A percentile compares a stretch with the other conserved stretches of the same genome.
phyloP scores from a whole-genome alignment of 2,113 vertebrate genomes.

The Chionis minor region DNA sequence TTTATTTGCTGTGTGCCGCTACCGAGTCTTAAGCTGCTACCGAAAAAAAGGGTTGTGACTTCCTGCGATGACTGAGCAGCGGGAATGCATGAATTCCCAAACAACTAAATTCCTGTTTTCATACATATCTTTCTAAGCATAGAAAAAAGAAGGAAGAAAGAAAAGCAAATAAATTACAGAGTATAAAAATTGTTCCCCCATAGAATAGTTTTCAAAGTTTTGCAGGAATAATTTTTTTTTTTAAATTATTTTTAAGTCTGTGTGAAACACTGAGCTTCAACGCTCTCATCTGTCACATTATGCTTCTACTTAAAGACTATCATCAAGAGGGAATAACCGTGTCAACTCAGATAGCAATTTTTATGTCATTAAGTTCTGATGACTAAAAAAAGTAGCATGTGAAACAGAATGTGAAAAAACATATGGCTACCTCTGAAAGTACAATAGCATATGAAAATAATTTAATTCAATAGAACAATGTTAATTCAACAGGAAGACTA shows the following conservation, averaged over 20 bases:
- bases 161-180: slow-evolving; percentile 2
- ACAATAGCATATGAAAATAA: not conserved
- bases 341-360: slow-evolving; percentile 41
- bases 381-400: not conserved
- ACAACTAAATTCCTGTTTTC: slow-evolving; percentile 6
- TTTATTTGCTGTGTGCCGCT: not conserved
- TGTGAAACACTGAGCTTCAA: not conserved
- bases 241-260: not conserved
- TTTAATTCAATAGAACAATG: not conserved
- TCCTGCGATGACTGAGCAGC: not conserved
- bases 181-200: not conserved
- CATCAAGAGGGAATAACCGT: slow-evolving; percentile 30
- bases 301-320: not conserved
- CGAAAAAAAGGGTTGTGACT: not conserved
- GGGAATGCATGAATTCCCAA: not conserved
- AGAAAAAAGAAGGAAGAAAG: not conserved
- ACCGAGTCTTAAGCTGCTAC: not conserved
- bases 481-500: not conserved
- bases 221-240: not conserved
- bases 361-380: slow-evolving; percentile 32
- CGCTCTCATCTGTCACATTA: slow-evolving; percentile 33
- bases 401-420: not conserved
- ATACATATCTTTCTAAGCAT: not conserved
- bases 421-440: not conserved
- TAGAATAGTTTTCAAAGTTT: slow-evolving; percentile 11